Percentiles rank a stretch among this genome's conserved stretches.
phyloP scores from a whole-genome alignment of 2,888 invertebrate species.

The Ichneumoninae sp. region DNA sequence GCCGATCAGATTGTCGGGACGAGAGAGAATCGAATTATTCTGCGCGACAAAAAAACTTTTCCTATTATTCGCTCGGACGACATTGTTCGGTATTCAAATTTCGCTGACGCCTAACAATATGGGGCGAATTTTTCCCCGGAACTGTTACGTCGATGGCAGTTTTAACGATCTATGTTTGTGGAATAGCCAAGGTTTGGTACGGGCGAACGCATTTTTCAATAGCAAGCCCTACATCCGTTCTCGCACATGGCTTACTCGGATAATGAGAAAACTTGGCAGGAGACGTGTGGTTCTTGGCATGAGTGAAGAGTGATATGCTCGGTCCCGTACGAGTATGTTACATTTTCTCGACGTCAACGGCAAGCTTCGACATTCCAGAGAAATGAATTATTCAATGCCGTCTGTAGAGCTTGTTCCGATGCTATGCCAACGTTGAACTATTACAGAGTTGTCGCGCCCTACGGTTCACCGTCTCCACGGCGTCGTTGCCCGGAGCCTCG shows the following conservation, averaged over 20 bases:
- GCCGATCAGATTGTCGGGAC: background rate
- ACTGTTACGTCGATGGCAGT: background rate
- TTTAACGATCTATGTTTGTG: background rate
- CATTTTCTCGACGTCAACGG: constrained; percentile 5
- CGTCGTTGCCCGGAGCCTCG: constrained; percentile 6
- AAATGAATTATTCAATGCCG: constrained; percentile 48
- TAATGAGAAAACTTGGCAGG: constrained; percentile 36
- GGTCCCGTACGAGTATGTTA: background rate
- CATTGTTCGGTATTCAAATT: constrained; percentile 7
- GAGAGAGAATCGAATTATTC: constrained; percentile 2
- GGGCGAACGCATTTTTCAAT: constrained; percentile 31
- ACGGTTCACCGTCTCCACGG: constrained; percentile 3
- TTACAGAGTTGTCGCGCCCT: background rate
- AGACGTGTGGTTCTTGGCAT: constrained; percentile 5
- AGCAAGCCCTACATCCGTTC: constrained; percentile 11
- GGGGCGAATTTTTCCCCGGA: background rate
- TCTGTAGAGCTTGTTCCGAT: constrained; percentile 3
- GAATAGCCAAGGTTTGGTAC: background rate
- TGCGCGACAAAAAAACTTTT: background rate
- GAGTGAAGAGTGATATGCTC: constrained; percentile 28
- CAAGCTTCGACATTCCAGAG: constrained; percentile 11
- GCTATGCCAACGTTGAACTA: constrained; percentile 8
- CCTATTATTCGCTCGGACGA: background rate
- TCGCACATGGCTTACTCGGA: constrained; percentile 36
- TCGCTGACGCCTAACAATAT: background rate